Conservation (phyloP, 1,140 invertebrate genomes). For the Eriosoma lanigerum region DNA sequence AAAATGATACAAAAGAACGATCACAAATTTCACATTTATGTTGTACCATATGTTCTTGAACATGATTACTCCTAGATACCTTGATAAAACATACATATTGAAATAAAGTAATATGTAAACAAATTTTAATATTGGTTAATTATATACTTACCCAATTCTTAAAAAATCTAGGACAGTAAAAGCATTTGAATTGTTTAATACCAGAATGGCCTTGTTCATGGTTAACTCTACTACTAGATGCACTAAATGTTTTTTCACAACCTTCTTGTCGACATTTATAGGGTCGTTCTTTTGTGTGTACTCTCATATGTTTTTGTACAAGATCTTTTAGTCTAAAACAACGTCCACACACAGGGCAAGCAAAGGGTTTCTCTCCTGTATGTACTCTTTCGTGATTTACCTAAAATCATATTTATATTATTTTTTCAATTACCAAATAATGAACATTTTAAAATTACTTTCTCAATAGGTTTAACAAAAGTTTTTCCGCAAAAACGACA, state of each 20-base stretch:
- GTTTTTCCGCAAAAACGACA: conserved; percentile 44
- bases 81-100: background rate
- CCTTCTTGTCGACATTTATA: conserved; percentile 62
- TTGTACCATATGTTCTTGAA: conserved; percentile 39
- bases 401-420: conserved; percentile 2
- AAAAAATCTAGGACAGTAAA: conserved; percentile 48
- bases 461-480: conserved; percentile 46
- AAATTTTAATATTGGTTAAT: background rate
- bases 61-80: conserved; percentile 45
- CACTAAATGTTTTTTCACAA: conserved; percentile 53
- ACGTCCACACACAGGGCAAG: conserved; percentile 64
- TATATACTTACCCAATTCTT: conserved; percentile 39
- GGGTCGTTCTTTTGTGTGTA: conserved; percentile 62
- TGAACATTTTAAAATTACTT: conserved; percentile 19
- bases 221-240: conserved; percentile 36
- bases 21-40: conserved; percentile 42
- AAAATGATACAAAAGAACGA: conserved; percentile 43
- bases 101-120: background rate
- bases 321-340: conserved; percentile 59
- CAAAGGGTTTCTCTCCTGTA: conserved; percentile 93
- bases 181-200: conserved; percentile 49
- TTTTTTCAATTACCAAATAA: background rate
- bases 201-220: conserved; percentile 48
- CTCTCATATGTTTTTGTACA: conserved; percentile 60
- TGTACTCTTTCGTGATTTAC: conserved; percentile 96